Evolutionary conservation across 2,113 vertebrate species (phyloP).

Genomic region (Cyanistes caeruleus): DNA sequence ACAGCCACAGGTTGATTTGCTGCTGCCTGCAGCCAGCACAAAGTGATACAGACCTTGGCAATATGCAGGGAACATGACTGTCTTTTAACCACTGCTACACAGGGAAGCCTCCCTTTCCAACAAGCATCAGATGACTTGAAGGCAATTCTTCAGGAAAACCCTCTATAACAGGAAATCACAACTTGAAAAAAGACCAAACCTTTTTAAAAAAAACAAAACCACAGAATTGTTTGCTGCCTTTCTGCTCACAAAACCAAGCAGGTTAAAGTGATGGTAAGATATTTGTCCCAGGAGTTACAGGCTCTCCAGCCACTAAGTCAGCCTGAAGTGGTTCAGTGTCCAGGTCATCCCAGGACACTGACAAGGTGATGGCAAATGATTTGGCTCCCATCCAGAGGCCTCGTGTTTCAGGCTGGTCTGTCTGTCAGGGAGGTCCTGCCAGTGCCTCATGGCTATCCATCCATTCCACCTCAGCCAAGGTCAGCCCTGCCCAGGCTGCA

Average conservation of each 20-base stretch:
- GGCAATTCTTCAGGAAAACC: neutral
- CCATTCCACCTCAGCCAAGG: conserved; percentile 12
- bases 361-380: neutral
- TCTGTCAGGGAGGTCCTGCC: neutral
- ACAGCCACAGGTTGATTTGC: neutral
- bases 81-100: neutral
- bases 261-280: neutral
- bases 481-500: neutral
- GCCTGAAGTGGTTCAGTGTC: neutral
- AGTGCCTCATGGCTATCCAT: neutral
- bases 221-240: neutral
- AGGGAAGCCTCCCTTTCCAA: neutral
- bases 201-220: neutral
- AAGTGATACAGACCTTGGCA: neutral
- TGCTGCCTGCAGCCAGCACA: neutral
- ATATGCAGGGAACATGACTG: neutral
- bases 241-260: neutral
- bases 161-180: neutral
- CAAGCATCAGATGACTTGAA: neutral
- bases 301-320: neutral
- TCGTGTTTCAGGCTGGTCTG: neutral
- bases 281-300: neutral
- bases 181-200: neutral
- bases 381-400: neutral
- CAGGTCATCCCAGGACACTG: conserved; percentile 47